These are phyloP conservation scores for Maccullochella peelii DNA, from an alignment of 2,113 vertebrate species.

Conservation along the genomic window DNA sequence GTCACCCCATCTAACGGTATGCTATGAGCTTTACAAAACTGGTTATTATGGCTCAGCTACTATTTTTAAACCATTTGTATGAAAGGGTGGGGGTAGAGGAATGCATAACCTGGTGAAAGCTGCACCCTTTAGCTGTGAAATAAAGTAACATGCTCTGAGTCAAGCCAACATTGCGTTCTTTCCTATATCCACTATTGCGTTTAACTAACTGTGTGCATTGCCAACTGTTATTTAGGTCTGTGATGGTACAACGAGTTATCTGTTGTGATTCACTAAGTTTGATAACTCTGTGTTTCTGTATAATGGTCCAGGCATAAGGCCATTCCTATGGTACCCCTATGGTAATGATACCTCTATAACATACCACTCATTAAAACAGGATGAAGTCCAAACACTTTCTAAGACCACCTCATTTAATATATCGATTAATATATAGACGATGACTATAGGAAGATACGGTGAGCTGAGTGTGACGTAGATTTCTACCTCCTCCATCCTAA, in stretches of 20 bases:
- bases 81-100: background rate
- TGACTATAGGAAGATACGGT: background rate
- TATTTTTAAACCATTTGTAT: background rate
- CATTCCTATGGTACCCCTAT: background rate
- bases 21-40: background rate
- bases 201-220: background rate
- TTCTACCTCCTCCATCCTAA: background rate
- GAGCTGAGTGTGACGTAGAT: background rate
- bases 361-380: background rate
- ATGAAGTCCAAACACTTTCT: background rate
- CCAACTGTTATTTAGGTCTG: background rate
- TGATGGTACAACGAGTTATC: background rate
- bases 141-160: background rate
- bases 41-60: background rate
- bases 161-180: too few relatives aligned
- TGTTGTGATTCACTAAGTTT: background rate
- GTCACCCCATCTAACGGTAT: background rate
- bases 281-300: background rate
- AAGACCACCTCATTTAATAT: background rate
- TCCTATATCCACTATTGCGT: background rate
- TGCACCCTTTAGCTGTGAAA: background rate
- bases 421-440: too few relatives aligned
- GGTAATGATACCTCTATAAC: background rate
- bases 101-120: background rate
- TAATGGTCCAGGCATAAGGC: constrained; percentile 16